Percentiles rank a stretch among this genome's conserved stretches.
phyloP scores from a whole-genome alignment of 2,113 vertebrate species.

The Acinonyx jubatus region DNA sequence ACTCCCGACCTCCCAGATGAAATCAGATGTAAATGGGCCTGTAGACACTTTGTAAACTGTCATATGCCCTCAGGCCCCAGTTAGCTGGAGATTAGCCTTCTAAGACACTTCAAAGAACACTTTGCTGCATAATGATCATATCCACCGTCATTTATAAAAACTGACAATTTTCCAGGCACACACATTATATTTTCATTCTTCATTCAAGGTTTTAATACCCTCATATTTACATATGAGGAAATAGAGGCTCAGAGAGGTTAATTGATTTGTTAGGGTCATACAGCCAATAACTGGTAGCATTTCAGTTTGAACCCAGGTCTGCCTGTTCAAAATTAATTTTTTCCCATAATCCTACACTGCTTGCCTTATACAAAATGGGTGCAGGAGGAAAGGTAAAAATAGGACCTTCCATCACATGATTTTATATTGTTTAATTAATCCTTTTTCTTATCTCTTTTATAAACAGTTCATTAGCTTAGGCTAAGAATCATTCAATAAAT shows the following conservation, averaged over 20 bases:
- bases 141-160: neutral
- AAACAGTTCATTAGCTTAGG: neutral
- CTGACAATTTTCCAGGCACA: neutral
- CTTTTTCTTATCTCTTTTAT: conserved; percentile 16
- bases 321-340: neutral
- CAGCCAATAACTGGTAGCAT: conserved; percentile 22
- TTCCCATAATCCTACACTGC: neutral
- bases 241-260: conserved; percentile 28
- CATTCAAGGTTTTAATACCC: conserved; percentile 5
- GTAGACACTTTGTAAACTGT: neutral
- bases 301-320: conserved; percentile 21
- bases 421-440: neutral
- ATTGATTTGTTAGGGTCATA: conserved; percentile 45
- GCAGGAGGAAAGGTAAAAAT: neutral
- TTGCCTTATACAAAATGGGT: neutral
- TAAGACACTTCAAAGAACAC: neutral
- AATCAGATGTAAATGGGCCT: neutral
- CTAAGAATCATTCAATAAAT: conserved; percentile 29
- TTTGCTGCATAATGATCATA: neutral
- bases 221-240: conserved; percentile 6
- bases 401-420: neutral
- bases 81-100: neutral
- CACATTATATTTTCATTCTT: neutral
- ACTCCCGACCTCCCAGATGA: neutral
- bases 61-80: neutral